phyloP scores from a whole-genome alignment of 2,113 vertebrate species.

The Steatornis caripensis region DNA sequence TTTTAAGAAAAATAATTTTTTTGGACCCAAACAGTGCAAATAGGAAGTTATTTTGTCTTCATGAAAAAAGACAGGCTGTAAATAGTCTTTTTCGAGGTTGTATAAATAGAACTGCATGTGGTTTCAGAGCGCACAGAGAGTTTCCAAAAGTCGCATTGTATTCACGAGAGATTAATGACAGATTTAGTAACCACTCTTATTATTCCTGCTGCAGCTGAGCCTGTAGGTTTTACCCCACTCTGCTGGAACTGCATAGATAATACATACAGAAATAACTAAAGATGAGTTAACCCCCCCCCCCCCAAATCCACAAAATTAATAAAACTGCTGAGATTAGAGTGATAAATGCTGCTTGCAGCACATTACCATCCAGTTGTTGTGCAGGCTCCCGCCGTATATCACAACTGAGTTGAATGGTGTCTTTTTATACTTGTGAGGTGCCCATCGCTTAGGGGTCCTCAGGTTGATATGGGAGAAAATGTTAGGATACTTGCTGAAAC shows the following conservation, averaged over 20 bases:
- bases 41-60: conserved; percentile 27
- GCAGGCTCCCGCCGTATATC: background rate
- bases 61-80: background rate
- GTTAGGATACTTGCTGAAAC: background rate
- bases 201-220: conserved; percentile 4
- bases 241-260: background rate
- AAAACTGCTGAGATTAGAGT: background rate
- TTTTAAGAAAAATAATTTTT: background rate
- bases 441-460: accelerated
- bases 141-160: conserved; percentile 28
- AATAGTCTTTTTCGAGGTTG: background rate
- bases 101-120: conserved; percentile 50
- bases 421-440: background rate
- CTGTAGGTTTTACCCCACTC: background rate
- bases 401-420: background rate
- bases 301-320: background rate
- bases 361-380: background rate
- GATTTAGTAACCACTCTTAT: conserved; percentile 35
- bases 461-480: background rate
- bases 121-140: conserved; percentile 25
- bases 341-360: background rate
- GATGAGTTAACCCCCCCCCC: too few species aligned
- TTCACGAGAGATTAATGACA: conserved; percentile 44
- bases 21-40: background rate
- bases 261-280: background rate